Evolutionary conservation across 2,797 vertebrate species (phyloP), one percentile per base, ranked within the genome.

Genomic region (Apogon talboti): DNA sequence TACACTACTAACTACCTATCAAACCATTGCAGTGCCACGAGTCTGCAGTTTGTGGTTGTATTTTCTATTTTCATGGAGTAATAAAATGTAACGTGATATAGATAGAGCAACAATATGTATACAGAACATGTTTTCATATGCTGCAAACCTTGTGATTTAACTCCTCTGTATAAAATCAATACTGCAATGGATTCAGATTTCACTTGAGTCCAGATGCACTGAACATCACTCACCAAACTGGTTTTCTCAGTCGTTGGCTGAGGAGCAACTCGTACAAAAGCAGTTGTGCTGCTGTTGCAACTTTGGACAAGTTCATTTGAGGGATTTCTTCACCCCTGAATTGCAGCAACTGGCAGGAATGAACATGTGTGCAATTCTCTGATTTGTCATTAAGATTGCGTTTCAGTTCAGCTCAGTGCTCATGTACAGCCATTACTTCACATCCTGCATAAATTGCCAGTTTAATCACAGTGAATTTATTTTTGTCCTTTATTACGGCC

Each of bases 271-370:
- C 14, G 13, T 11, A 18, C 21, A n/a, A 42, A 13, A n/a, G n/a
- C 11, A 38, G 12, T 24, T 7, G 66, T 41, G 42, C 52, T 59
- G 46, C 21, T 56, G 14, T 63, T 62, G 43, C 47, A 79, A 12
- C 16, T 38, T 64, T 38, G 24, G 15, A 2, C 14, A 57, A 30
- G 11, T 55, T 14, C 14, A 7, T 44, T 47, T 59, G 41, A 28
- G 1, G 0, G 37, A 41, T 70, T 74, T 66, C 35, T 64, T 59
- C 9, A 52, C 42, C 52, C 19, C 35, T 44, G 24, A 64, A 76
- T 68, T 57, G 19, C 41, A 33, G 54, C 14, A 45, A 49, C 33
- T 11, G 8, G 35, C 71, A 86, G 53, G 65, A 78, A 68, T 56
- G 21, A 51, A 68, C 28, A 35, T 47, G 50, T 73, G 44, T 1